Base-by-base conservation (phyloP, 2,888 invertebrate genomes). In the Cacoxenus indagator region DNA sequence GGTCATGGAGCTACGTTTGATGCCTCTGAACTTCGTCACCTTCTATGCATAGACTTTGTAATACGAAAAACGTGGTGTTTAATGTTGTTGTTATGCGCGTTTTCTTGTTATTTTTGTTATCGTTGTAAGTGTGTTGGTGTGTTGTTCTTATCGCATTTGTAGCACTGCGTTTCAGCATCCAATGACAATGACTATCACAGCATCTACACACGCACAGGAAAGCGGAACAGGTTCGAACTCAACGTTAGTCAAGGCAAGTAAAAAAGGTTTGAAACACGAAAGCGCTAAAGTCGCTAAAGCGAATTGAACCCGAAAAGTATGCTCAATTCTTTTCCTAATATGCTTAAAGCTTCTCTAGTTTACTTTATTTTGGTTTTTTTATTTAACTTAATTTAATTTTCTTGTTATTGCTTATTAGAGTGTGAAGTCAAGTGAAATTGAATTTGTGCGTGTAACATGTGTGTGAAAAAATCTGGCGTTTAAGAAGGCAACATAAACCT, bases 51-150 rank as follows among this genome's bases (percentile, higher is more conserved):
- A 11, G 37, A 14, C 37, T 37, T 37, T 14, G n/a, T n/a, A n/a
- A n/a, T n/a, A n/a, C n/a, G n/a, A 37, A 8, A 37, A 37, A 37
- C 37, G 37, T 37, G 8, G 37, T 11, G 37, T 37, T 4, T 37
- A 27, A 27, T 27, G 22, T 48, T 51, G 69, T 46, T 74, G 19
- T 64, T 48, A n/a, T 46, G 29, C 27, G 24, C 31, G 29, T 57
- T 6, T 29, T 43, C 27, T 37, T 37, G 14, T 37, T 37, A 5
- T 37, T 37, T 8, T 37, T 37, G 5, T 37, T 37, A 5, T 37
- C 14, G 37, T 37, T 37, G 37, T 37, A 11, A 11, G 9, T 14
- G 37, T 4, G 9, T 2, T 43, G 43, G 17, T 14, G 31, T 57
- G 17, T 19, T 14, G 11, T 9, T 24, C 26, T 14, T 26, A 24